phyloP scores from a whole-genome alignment of 2,888 invertebrate species.

The Xestia xanthographa region DNA sequence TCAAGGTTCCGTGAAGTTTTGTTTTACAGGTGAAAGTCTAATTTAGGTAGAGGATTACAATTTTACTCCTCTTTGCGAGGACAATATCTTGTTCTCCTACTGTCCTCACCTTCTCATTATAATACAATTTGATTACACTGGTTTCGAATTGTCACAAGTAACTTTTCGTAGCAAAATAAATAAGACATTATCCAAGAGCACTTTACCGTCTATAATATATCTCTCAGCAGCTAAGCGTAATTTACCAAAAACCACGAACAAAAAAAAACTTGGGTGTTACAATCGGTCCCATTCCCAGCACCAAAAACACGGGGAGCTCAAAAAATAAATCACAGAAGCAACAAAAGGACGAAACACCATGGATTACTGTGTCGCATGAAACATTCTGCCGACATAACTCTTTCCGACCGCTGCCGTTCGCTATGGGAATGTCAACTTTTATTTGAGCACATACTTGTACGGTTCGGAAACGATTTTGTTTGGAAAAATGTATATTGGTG shows the following conservation, averaged over 20 bases:
- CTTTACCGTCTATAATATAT: background rate
- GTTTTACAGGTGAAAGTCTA: background rate
- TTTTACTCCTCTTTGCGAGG: background rate
- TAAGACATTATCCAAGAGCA: background rate
- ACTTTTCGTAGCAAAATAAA: background rate
- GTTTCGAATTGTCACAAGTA: background rate
- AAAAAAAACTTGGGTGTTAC: conserved; percentile 1
- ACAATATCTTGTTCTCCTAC: background rate
- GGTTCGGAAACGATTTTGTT: conserved; percentile 50
- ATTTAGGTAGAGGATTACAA: background rate
- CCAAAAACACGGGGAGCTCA: conserved; percentile 21
- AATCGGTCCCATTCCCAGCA: conserved; percentile 10
- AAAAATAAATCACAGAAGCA: conserved; percentile 60
- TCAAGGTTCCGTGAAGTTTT: conserved; percentile 2
- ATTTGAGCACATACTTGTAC: conserved; percentile 65
- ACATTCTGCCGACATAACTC: conserved; percentile 71
- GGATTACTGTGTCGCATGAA: conserved; percentile 65
- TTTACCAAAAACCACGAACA: conserved; percentile 6
- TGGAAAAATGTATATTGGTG: conserved; percentile 45
- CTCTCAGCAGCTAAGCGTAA: background rate
- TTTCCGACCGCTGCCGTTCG: conserved; percentile 60
- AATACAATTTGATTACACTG: background rate
- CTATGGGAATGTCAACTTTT: conserved; percentile 71
- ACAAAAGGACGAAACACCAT: conserved; percentile 67
- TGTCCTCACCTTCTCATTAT: background rate